Evolutionary conservation across 1,140 invertebrate species (phyloP).

Genomic region (Adelges cooleyi): DNA sequence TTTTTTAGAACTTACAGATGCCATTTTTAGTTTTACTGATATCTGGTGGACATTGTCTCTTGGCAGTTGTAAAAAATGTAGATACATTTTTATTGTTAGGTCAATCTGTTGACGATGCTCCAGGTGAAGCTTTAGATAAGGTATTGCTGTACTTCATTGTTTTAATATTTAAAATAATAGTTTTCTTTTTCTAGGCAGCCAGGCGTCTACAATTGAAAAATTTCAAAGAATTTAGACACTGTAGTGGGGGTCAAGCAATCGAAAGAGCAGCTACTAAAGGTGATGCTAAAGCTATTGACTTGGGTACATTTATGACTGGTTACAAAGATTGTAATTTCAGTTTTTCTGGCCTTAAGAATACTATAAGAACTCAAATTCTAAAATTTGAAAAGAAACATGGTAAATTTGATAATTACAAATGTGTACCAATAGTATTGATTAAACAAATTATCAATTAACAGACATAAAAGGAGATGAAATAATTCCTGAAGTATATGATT

Average conservation of each 20-base stretch:
- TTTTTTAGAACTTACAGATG: slow-evolving; percentile 55
- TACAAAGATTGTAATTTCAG: slow-evolving; percentile 72
- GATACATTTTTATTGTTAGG: slow-evolving; percentile 71
- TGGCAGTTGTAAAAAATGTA: slow-evolving; percentile 63
- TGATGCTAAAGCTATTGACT: slow-evolving; percentile 54
- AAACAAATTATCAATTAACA: slow-evolving; percentile 37
- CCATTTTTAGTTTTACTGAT: slow-evolving; percentile 82
- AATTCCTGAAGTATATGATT: slow-evolving; percentile 65
- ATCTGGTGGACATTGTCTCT: slow-evolving; percentile 83
- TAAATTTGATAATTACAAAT: slow-evolving; percentile 34
- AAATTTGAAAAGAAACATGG: slow-evolving; percentile 48
- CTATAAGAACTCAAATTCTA: slow-evolving; percentile 43
- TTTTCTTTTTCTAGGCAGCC: slow-evolving; percentile 50
- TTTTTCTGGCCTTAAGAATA: slow-evolving; percentile 61
- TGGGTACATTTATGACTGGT: slow-evolving; percentile 47
- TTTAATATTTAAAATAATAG: background rate
- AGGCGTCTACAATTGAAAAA: slow-evolving; percentile 73
- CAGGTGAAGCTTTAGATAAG: slow-evolving; percentile 47
- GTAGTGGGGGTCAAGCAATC: slow-evolving; percentile 74
- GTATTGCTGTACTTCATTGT: slow-evolving; percentile 22
- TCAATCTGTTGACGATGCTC: slow-evolving; percentile 66
- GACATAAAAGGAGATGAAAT: slow-evolving; percentile 50
- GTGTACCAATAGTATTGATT: background rate
- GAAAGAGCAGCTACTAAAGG: slow-evolving; percentile 62
- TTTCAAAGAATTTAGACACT: slow-evolving; percentile 54